phyloP scores from a whole-genome alignment of 2,888 invertebrate genomes.

The Siphonodentalium dalli region DNA sequence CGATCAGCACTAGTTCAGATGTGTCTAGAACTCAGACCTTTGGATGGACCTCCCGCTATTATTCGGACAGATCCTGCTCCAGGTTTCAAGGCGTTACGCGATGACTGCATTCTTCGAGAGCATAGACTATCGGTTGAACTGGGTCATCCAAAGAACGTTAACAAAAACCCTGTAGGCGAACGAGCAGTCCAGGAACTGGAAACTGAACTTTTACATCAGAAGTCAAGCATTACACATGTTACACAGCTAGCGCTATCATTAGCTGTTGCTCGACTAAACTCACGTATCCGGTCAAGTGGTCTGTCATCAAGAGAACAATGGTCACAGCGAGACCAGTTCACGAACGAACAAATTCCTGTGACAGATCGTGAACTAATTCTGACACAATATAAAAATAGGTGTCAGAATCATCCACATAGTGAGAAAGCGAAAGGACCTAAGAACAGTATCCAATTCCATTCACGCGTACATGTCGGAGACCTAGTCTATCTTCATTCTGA shows the following conservation, averaged over 20 bases:
- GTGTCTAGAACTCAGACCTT: constrained; percentile 22
- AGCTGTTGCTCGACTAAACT: constrained; percentile 26
- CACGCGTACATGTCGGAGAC: constrained; percentile 22
- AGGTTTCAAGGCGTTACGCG: constrained; percentile 16
- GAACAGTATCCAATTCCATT: not conserved
- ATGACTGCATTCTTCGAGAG: constrained; percentile 23
- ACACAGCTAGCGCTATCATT: constrained; percentile 8
- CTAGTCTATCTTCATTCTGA: constrained; percentile 27
- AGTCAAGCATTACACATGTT: constrained; percentile 21
- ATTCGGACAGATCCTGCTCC: constrained; percentile 36
- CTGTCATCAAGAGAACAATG: constrained; percentile 33
- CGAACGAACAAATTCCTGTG: constrained; percentile 27
- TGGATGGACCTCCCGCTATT: constrained; percentile 29
- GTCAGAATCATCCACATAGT: constrained; percentile 28
- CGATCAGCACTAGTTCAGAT: constrained; percentile 17
- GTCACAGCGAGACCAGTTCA: constrained; percentile 34
- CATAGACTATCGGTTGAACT: constrained; percentile 29
- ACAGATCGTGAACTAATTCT: constrained; percentile 23
- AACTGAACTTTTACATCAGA: constrained; percentile 32
- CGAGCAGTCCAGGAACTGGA: constrained; percentile 38
- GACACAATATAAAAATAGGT: constrained; percentile 19
- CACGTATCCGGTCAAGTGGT: constrained; percentile 28
- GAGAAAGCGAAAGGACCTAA: constrained; percentile 26
- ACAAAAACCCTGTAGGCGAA: constrained; percentile 42
- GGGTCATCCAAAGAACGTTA: constrained; percentile 32